Evolutionary conservation across 1,140 invertebrate species (phyloP), one percentile per base, ranked within the genome.

Genomic region (Asobara japonica): DNA sequence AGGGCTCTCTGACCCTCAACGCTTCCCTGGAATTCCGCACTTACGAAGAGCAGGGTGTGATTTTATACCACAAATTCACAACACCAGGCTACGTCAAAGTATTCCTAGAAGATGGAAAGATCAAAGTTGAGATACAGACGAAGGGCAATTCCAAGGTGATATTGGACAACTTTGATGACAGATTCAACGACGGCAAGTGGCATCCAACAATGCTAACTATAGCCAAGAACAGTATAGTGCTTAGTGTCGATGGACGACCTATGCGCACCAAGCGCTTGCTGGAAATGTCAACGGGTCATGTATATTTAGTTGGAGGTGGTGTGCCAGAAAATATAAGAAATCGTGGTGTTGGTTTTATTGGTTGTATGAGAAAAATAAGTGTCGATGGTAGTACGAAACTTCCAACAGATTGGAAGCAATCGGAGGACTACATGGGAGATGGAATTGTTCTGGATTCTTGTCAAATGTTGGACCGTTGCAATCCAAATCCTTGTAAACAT

Each of bases 401-500:
- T 72, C 95, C 95, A 0, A 92, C 92, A 0, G 93, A 95, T 80
- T 96, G 94, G 93, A 93, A 92, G 77, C 89, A 91, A 13, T 93
- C 95, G 27, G 93, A 96, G 80, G 95, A 93, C 75, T 95, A 93
- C 80, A 94, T 93, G 77, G 91, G 91, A 66, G 92, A 93, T 71
- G 93, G 95, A 74, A 89, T 97, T 0, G 89, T 96, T 0, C 94
- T 97, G 73, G 95, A 97, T 80, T 91, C 95, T 7, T 97, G 95
- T 81, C 93, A 95, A 81, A 96, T 96, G 94, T 90, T 93, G 29
- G 95, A 96, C 85, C 91, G 94, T 60, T 99, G 98, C 82, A 97
- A 96, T 85, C 98, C 98, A 0, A 99, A 98, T 90, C 98, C 98
- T 3, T 99, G 98, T 88, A 95, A 98, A 83, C 97, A 99, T 84